Evolutionary conservation across 2,888 invertebrate species (phyloP).

Genomic region (Mycalesis mineus): DNA sequence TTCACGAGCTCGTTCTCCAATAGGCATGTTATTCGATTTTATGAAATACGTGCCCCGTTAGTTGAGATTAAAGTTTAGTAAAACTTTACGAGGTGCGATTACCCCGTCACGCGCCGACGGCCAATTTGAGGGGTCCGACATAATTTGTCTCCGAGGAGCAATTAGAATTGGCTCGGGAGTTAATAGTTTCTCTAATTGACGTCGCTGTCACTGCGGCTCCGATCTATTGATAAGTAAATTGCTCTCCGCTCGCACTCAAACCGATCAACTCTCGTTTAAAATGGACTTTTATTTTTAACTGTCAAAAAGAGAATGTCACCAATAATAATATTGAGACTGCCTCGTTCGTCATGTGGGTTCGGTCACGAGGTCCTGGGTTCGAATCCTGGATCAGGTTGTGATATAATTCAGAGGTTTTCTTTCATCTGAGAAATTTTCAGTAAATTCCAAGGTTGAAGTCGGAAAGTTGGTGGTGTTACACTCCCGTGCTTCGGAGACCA

Average conservation of each 20-base stretch:
- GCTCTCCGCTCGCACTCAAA: slow-evolving; percentile 10
- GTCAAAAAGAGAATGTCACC: background rate
- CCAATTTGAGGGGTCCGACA: slow-evolving; percentile 25
- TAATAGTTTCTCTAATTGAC: slow-evolving; percentile 65
- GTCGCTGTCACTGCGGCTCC: slow-evolving; percentile 37
- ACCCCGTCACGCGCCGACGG: slow-evolving; percentile 20
- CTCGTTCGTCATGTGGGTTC: too few relatives aligned
- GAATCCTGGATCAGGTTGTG: too few relatives aligned
- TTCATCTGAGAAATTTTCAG: too few relatives aligned
- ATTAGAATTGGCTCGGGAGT: slow-evolving; percentile 58
- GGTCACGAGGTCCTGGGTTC: too few relatives aligned
- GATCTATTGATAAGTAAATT: slow-evolving; percentile 27
- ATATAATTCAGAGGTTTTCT: too few relatives aligned
- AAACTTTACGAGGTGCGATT: slow-evolving; percentile 21
- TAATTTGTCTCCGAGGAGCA: slow-evolving; percentile 35
- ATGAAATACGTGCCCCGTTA: background rate
- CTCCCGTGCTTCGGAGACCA: too few relatives aligned
- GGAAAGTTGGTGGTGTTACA: too few relatives aligned
- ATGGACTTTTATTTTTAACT: background rate
- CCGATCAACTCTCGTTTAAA: background rate
- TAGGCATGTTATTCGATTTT: background rate
- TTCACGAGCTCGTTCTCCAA: too few relatives aligned
- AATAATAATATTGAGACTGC: too few relatives aligned
- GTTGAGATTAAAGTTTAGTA: background rate
- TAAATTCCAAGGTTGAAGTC: too few relatives aligned